Evolutionary conservation across 2,888 invertebrate species (phyloP).

Genomic region (Diploptera punctata): DNA sequence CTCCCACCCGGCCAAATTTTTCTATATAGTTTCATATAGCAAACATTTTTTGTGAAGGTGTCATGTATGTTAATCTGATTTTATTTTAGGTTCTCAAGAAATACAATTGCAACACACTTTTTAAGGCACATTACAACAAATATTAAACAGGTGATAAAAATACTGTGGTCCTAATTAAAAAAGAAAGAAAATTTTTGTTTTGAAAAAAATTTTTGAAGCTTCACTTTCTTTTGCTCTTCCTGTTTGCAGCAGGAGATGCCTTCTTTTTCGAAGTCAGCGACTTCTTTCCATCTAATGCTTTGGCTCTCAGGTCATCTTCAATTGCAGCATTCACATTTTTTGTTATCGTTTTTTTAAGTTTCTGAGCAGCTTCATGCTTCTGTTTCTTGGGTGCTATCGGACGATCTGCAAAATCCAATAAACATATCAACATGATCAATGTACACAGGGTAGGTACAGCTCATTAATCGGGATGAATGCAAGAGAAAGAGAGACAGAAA

Average conservation of each 20-base stretch:
- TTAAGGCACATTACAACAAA: constrained; percentile 20
- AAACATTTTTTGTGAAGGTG: too few species aligned
- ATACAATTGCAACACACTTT: constrained; percentile 5
- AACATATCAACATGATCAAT: neutral
- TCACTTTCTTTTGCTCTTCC: constrained; percentile 17
- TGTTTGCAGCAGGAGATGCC: constrained; percentile 3
- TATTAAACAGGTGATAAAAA: constrained; percentile 13
- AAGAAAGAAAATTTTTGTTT: neutral
- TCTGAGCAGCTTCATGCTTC: constrained; percentile 63
- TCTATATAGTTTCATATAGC: too few species aligned
- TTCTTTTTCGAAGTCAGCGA: constrained; percentile 37
- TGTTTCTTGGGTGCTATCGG: constrained; percentile 70
- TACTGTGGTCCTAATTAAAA: neutral
- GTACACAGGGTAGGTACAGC: neutral
- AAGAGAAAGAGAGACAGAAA: too few species aligned
- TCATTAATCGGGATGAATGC: too few species aligned
- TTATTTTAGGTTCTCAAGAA: neutral
- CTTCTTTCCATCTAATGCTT: constrained; percentile 58
- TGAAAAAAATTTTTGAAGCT: neutral
- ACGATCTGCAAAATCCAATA: constrained; percentile 57
- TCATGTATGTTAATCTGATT: too few species aligned
- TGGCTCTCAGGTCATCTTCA: constrained; percentile 68
- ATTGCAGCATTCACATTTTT: constrained; percentile 74
- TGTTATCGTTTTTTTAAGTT: constrained; percentile 69
- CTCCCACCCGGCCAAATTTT: too few species aligned